Conservation (phyloP, 1,140 invertebrate species). For the Lasaia peninsularis region DNA sequence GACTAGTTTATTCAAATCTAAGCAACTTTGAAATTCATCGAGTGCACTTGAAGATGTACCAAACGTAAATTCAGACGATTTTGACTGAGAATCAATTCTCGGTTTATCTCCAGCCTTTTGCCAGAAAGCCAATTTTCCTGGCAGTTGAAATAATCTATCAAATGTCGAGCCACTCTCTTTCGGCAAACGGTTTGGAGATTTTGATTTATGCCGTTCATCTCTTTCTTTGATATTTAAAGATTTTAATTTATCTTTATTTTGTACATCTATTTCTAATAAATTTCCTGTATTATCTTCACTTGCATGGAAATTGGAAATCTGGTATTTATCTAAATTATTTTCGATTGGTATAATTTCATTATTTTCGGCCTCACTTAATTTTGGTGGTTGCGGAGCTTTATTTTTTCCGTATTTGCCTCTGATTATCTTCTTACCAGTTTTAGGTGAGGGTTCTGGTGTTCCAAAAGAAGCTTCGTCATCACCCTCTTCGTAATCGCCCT, state of each 20-base stretch:
- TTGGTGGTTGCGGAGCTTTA: slow-evolving; percentile 64
- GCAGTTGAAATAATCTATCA: slow-evolving; percentile 68
- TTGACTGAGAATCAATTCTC: slow-evolving; percentile 45
- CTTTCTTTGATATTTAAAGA: not conserved
- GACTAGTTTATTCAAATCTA: slow-evolving; percentile 31
- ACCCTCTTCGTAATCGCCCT: slow-evolving; percentile 51
- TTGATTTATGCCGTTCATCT: slow-evolving; percentile 42
- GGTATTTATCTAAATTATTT: not conserved
- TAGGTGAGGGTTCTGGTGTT: slow-evolving; percentile 71
- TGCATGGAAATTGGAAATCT: not conserved
- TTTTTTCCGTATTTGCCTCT: slow-evolving; percentile 70
- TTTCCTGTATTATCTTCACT: slow-evolving; percentile 1
- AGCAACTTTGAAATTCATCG: slow-evolving; percentile 47
- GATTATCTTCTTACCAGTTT: slow-evolving; percentile 46
- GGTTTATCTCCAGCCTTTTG: slow-evolving; percentile 55
- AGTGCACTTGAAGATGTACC: slow-evolving; percentile 43
- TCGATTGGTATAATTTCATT: not conserved
- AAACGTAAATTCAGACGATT: slow-evolving; percentile 38
- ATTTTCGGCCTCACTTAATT: slow-evolving; percentile 13
- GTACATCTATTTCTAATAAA: not conserved
- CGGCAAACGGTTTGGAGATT: slow-evolving; percentile 41
- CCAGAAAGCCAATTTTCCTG: slow-evolving; percentile 73
- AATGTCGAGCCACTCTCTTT: slow-evolving; percentile 47
- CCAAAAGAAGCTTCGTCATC: slow-evolving; percentile 68
- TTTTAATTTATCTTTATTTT: not conserved